phyloP scores from a whole-genome alignment of 92 coral and sea anemone species.

The Hydrozoanthus gracilis region DNA sequence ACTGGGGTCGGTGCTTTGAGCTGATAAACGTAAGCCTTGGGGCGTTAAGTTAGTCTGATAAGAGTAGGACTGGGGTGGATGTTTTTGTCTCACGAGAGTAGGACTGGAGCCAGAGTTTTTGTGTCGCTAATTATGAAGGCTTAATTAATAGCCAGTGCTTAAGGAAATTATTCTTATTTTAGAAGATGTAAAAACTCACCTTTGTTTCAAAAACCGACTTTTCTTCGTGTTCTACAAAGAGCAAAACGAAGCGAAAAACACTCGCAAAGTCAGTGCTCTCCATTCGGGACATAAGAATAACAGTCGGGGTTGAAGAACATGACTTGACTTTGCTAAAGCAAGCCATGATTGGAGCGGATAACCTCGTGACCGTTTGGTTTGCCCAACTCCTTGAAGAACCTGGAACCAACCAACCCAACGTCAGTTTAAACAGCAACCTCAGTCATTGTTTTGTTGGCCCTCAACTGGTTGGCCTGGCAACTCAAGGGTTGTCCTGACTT shows the following conservation, averaged over 20 bases:
- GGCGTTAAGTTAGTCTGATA: too few species aligned
- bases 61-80: too few species aligned
- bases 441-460: too few species aligned
- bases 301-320: background rate
- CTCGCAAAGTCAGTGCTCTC: background rate
- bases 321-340: background rate
- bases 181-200: background rate
- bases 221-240: background rate
- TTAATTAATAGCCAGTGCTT: background rate
- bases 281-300: background rate
- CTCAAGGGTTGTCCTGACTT: too few species aligned
- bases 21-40: too few species aligned
- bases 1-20: too few species aligned
- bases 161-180: background rate
- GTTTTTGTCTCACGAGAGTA: too few species aligned
- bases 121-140: background rate
- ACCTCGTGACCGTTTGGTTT: background rate
- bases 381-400: background rate
- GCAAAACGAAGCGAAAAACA: constrained; percentile 10
- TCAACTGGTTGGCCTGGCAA: too few species aligned
- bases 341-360: background rate
- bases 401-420: too few species aligned
- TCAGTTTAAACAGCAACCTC: too few species aligned
- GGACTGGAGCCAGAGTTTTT: too few species aligned
- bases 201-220: background rate